Conservation (phyloP, 2,888 invertebrate species). For the Encarsia formosa region DNA sequence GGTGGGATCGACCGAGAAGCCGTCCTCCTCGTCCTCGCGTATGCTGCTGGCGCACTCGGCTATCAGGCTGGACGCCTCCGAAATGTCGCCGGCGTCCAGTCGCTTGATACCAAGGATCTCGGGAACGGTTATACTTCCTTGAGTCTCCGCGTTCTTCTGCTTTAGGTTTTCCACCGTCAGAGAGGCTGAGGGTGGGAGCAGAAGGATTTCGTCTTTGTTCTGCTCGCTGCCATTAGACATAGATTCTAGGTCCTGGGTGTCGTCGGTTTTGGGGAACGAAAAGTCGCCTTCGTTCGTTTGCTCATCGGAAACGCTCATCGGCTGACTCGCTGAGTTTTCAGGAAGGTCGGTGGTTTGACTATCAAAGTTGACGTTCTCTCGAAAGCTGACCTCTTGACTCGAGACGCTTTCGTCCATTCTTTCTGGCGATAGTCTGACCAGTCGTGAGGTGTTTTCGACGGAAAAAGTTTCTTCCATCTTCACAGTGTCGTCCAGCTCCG, state of each 20-base stretch:
- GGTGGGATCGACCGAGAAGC: not conserved
- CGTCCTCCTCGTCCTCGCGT: no score
- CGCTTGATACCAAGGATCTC: no score
- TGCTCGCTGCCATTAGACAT: no score
- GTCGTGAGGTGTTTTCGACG: constrained; percentile 20
- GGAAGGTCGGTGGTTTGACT: not conserved
- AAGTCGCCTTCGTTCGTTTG: not conserved
- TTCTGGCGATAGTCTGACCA: constrained; percentile 1
- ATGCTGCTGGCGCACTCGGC: constrained; percentile 17
- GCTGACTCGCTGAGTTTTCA: not conserved
- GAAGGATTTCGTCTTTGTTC: not conserved
- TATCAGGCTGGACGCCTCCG: constrained; percentile 16
- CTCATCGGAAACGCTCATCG: not conserved
- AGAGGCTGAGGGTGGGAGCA: no score
- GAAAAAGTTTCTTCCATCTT: constrained; percentile 25
- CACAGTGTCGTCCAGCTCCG: constrained; percentile 17
- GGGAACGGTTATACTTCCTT: no score
- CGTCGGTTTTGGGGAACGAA: not conserved
- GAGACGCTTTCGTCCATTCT: not conserved
- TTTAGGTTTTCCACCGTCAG: no score
- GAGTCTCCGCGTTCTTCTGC: no score
- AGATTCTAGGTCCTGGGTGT: no score
- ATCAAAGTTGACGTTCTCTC: not conserved
- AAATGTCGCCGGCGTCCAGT: no score
- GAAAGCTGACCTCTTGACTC: not conserved